These are phyloP conservation scores for Eulemur mongoz DNA, from an alignment of 2,797 vertebrate species.

Conservation along the genomic window DNA sequence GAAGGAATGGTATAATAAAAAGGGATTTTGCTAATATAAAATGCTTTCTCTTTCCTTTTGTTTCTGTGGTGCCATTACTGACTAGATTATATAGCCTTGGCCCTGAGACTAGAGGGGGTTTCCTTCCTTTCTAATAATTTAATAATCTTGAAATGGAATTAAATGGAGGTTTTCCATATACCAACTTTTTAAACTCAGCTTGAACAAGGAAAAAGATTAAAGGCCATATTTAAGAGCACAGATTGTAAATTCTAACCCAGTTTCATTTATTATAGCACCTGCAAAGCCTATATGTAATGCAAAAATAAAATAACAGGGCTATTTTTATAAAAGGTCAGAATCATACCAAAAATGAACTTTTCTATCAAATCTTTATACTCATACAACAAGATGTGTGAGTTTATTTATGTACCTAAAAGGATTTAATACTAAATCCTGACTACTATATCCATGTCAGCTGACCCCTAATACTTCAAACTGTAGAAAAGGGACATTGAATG, in stretches of 20 bases:
- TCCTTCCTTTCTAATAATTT: constrained; percentile 59
- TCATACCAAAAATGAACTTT: constrained; percentile 67
- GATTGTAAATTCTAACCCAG: constrained; percentile 72
- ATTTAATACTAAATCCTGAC: constrained; percentile 61
- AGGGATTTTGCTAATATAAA: constrained; percentile 61
- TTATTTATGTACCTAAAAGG: constrained; percentile 74
- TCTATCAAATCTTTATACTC: constrained; percentile 73
- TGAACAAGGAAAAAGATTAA: constrained; percentile 76
- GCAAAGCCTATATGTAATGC: constrained; percentile 66
- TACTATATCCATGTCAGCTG: constrained; percentile 67
- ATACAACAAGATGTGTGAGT: constrained; percentile 65
- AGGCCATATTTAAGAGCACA: constrained; percentile 51
- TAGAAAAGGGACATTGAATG: constrained; percentile 56
- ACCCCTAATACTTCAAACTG: constrained; percentile 79
- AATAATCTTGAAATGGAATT: constrained; percentile 65
- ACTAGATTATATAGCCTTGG: constrained; percentile 52
- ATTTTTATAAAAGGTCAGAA: constrained; percentile 75
- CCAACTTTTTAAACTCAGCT: constrained; percentile 51
- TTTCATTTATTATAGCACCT: constrained; percentile 74
- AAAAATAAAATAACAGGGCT: constrained; percentile 68
- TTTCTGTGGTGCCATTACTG: constrained; percentile 68
- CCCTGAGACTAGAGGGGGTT: constrained; percentile 68
- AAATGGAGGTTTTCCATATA: constrained; percentile 46
- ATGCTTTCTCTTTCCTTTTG: constrained; percentile 59
- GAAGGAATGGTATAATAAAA: constrained; percentile 74